Evolutionary conservation across 2,113 vertebrate genomes (phyloP).

Genomic region (Rafetus swinhoei): DNA sequence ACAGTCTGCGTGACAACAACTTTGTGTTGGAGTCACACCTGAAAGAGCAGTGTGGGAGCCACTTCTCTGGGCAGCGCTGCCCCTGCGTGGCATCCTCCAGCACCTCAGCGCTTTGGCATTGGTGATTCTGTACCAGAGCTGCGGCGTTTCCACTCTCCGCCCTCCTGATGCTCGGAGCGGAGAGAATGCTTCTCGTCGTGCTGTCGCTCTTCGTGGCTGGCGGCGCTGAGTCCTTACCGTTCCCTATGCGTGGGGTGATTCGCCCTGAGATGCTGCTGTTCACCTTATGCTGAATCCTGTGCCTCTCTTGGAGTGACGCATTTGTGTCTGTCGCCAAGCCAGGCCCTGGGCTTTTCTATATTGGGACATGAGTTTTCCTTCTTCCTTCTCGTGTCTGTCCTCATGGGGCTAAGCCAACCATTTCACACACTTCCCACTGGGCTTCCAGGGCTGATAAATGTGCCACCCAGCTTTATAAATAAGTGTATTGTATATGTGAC

Average conservation of each 20-base stretch:
- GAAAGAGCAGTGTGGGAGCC: neutral
- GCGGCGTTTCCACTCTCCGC: accelerated
- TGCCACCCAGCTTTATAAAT: accelerated
- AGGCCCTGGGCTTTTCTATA: neutral
- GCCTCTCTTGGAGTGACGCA: accelerated
- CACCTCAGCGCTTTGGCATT: neutral
- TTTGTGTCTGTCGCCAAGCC: neutral
- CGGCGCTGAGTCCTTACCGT: conserved; percentile 15
- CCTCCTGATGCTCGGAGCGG: neutral
- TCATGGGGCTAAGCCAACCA: neutral
- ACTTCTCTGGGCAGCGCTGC: neutral
- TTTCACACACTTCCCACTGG: accelerated
- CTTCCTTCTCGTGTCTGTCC: neutral
- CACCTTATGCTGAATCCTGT: accelerated
- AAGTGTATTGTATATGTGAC: neutral
- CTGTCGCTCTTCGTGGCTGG: neutral
- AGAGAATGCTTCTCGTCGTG: accelerated
- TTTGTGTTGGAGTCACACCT: neutral
- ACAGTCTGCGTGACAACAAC: neutral
- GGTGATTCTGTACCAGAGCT: neutral
- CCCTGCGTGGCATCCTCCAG: neutral
- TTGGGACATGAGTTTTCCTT: neutral
- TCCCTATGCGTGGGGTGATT: conserved; percentile 6
- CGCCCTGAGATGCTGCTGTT: neutral
- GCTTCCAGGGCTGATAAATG: neutral